These are phyloP conservation scores for Pecten maximus DNA, from an alignment of 2,888 invertebrate species.

Conservation along the genomic window DNA sequence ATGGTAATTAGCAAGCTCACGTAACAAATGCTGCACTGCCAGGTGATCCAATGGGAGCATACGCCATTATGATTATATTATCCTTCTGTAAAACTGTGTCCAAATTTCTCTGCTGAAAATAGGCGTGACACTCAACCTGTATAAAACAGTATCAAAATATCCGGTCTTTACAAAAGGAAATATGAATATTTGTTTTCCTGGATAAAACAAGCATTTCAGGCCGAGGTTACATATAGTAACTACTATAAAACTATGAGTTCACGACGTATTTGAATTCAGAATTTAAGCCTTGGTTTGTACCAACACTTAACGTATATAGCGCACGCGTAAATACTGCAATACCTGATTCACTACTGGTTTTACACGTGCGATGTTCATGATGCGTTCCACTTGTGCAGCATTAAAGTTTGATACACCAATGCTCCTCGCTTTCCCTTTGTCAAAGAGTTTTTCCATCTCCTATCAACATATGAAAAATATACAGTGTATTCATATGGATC, in stretches of 20 bases:
- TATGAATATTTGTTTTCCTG: too few species aligned
- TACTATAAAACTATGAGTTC: too few species aligned
- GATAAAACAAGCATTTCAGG: too few species aligned
- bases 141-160: background rate
- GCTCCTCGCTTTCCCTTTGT: conserved; percentile 41
- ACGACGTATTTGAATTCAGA: too few species aligned
- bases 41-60: conserved; percentile 81
- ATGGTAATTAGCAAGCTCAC: conserved; percentile 37
- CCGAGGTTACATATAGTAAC: too few species aligned
- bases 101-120: conserved; percentile 89
- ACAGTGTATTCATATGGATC: too few species aligned
- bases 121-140: conserved; percentile 90
- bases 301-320: too few species aligned
- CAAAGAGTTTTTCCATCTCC: conserved; percentile 52
- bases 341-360: conserved; percentile 51
- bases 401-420: conserved; percentile 54
- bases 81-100: conserved; percentile 86
- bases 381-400: conserved; percentile 45
- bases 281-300: too few species aligned
- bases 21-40: conserved; percentile 63
- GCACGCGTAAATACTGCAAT: background rate
- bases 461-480: background rate
- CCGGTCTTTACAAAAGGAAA: too few species aligned
- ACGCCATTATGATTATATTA: conserved; percentile 84
- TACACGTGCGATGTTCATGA: conserved; percentile 35